A percentile compares a stretch with the other conserved stretches of the same genome.
phyloP scores from a whole-genome alignment of 2,113 vertebrate genomes.

The Platichthys flesus region DNA sequence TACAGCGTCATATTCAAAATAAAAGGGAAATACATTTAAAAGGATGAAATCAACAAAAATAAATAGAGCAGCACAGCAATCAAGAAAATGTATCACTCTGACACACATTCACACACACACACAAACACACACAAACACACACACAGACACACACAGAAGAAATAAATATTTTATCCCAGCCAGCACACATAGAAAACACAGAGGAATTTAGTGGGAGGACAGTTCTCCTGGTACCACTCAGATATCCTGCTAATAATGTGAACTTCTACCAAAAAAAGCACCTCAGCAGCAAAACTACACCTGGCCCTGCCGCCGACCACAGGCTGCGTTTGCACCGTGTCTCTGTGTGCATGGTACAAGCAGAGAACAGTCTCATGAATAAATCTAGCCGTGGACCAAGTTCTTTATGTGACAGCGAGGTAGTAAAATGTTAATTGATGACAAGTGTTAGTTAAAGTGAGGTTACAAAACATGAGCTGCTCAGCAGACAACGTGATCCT shows the following conservation, averaged over 20 bases:
- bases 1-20: neutral
- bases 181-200: constrained; percentile 19
- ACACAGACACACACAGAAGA: neutral
- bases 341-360: neutral
- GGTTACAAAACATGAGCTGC: constrained; percentile 16
- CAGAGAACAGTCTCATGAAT: constrained; percentile 38
- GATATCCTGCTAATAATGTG: constrained; percentile 6
- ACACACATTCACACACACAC: constrained; percentile 2
- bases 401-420: constrained; percentile 36
- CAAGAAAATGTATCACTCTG: neutral
- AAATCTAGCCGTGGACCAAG: constrained; percentile 46
- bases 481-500: constrained; percentile 16
- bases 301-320: neutral
- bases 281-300: constrained; percentile 12
- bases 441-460: constrained; percentile 61
- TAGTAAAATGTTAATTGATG: constrained; percentile 64
- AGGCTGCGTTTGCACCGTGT: neutral
- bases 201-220: constrained; percentile 54
- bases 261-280: constrained; percentile 22
- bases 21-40: neutral
- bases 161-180: constrained; percentile 23
- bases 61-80: neutral
- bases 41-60: neutral
- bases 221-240: constrained; percentile 50
- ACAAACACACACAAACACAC: neutral